phyloP scores from a whole-genome alignment of 2,888 invertebrate genomes.

The Eupithecia dodoneata region DNA sequence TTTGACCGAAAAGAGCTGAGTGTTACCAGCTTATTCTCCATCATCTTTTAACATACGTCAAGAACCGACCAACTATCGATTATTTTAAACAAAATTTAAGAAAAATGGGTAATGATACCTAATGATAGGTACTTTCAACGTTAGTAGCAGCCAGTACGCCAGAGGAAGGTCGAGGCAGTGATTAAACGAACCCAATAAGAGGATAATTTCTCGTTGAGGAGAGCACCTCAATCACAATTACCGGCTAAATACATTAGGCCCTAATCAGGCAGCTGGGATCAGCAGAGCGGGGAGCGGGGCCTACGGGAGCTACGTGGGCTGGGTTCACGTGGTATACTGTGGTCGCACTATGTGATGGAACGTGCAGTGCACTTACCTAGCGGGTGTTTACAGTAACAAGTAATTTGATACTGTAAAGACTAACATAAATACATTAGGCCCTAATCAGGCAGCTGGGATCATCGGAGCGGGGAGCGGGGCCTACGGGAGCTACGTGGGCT shows the following conservation, averaged over 20 bases:
- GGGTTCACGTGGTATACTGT: not conserved
- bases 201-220: not conserved
- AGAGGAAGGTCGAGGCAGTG: constrained; percentile 2
- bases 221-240: constrained; percentile 22
- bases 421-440: too few species aligned
- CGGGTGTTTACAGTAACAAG: not conserved
- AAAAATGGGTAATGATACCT: not conserved
- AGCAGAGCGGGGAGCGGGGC: not conserved
- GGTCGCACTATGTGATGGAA: not conserved
- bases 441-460: too few species aligned
- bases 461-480: not conserved
- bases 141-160: not conserved
- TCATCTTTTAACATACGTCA: too few species aligned
- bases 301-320: not conserved
- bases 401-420: too few species aligned
- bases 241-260: constrained; percentile 17
- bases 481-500: not conserved
- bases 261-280: constrained; percentile 1
- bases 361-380: not conserved
- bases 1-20: not conserved
- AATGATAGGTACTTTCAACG: not conserved
- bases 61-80: not conserved
- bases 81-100: not conserved
- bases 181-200: constrained; percentile 15
- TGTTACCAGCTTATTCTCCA: not conserved